phyloP scores from a whole-genome alignment of 2,113 vertebrate species.

The Thamnaconus septentrionalis region DNA sequence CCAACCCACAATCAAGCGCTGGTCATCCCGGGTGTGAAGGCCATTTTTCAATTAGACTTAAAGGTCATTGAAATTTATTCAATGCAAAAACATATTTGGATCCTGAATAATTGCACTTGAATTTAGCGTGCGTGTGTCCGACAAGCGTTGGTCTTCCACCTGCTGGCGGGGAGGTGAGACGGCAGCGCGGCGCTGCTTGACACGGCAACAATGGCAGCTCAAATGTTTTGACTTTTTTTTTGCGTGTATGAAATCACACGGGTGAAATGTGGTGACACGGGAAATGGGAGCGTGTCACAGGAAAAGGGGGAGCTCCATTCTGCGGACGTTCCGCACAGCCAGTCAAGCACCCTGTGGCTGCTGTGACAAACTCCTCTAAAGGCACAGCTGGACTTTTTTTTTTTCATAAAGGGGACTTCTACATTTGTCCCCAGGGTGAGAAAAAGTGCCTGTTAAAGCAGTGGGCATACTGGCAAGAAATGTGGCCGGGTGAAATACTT shows the following conservation, averaged over 20 bases:
- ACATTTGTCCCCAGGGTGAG: conserved; percentile 45
- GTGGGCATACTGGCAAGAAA: conserved; percentile 40
- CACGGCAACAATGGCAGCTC: conserved; percentile 43
- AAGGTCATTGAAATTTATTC: too few species aligned
- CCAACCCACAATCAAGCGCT: too few species aligned
- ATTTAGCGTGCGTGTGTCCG: neutral
- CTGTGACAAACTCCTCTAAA: conserved; percentile 60
- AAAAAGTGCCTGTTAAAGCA: conserved; percentile 35
- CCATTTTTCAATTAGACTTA: too few species aligned
- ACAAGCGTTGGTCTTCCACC: conserved; percentile 12
- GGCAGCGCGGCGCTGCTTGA: conserved; percentile 31
- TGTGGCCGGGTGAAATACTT: conserved; percentile 3
- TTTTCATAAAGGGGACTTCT: conserved; percentile 37
- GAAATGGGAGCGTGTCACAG: conserved; percentile 48
- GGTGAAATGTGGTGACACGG: conserved; percentile 46
- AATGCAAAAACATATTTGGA: too few species aligned
- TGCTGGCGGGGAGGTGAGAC: conserved; percentile 33
- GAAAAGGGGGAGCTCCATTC: conserved; percentile 14
- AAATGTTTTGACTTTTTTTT: conserved; percentile 56
- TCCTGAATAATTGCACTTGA: too few species aligned
- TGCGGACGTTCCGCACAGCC: conserved; percentile 36
- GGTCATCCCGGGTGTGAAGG: too few species aligned
- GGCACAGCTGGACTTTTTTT: conserved; percentile 57
- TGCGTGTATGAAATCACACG: conserved; percentile 31
- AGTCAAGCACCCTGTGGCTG: conserved; percentile 40